Percentiles rank a stretch among this genome's conserved stretches.
Evolutionary conservation across 2,797 vertebrate species (phyloP).

Genomic region (Microcaecilia unicolor): DNA sequence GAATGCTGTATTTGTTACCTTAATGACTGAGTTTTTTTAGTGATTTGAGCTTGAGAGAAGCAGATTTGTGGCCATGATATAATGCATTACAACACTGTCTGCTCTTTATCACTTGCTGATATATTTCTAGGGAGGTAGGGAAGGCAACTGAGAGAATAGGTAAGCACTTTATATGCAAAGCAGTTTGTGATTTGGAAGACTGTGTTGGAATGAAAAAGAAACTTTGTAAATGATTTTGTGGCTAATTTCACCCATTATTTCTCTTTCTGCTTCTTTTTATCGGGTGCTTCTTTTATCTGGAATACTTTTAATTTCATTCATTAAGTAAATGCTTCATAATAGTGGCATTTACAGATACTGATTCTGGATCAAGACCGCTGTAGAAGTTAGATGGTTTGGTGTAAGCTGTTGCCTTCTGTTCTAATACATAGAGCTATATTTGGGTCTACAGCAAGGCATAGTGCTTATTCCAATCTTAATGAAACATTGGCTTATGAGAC

Average conservation of each 20-base stretch:
- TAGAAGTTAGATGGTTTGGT: conserved; percentile 45
- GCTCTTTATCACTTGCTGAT: conserved; percentile 2
- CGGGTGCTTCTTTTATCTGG: conserved; percentile 44
- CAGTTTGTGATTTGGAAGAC: too few species aligned
- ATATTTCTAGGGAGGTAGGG: too few species aligned
- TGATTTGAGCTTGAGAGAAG: background rate
- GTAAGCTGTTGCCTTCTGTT: conserved; percentile 56
- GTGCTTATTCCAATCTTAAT: conserved; percentile 43
- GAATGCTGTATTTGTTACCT: too few species aligned
- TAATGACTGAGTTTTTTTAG: conserved; percentile 9
- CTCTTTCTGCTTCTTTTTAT: conserved; percentile 19
- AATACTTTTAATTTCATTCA: conserved; percentile 44
- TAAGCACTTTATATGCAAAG: too few species aligned
- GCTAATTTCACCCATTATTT: background rate
- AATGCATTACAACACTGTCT: conserved; percentile 14
- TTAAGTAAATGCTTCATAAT: conserved; percentile 36
- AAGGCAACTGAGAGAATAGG: too few species aligned
- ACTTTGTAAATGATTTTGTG: too few species aligned
- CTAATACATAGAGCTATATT: conserved; percentile 47
- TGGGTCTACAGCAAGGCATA: conserved; percentile 56
- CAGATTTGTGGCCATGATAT: conserved; percentile 7
- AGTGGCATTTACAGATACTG: conserved; percentile 28
- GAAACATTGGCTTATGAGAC: conserved; percentile 45
- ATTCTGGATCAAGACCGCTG: conserved; percentile 28
- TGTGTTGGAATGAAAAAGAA: too few species aligned